These are phyloP conservation scores for Volucella inanis DNA, from an alignment of 2,888 invertebrate species.

Conservation along the genomic window DNA sequence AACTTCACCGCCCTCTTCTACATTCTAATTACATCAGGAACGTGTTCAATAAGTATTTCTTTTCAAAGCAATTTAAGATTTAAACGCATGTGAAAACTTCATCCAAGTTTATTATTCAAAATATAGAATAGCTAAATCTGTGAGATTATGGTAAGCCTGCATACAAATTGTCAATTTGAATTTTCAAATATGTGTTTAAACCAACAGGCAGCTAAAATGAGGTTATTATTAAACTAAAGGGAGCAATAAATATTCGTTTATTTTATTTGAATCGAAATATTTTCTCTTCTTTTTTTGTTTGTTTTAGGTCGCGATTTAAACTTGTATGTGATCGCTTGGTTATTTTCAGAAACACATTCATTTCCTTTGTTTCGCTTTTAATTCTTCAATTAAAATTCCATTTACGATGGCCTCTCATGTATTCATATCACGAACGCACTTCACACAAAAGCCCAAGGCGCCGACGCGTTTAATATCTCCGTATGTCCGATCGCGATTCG, in stretches of 20 bases:
- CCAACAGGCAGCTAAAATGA: neutral
- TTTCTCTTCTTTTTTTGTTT: too few species aligned
- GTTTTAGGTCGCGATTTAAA: neutral
- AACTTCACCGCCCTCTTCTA: too few species aligned
- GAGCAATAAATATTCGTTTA: conserved; percentile 5
- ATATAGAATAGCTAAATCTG: too few species aligned
- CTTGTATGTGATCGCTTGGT: conserved; percentile 45
- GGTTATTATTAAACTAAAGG: neutral
- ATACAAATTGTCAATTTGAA: too few species aligned
- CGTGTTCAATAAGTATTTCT: too few species aligned
- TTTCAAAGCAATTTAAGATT: too few species aligned
- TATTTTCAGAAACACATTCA: conserved; percentile 57
- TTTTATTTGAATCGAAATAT: neutral
- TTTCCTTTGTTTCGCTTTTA: conserved; percentile 66
- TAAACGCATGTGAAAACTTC: too few species aligned
- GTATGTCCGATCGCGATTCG: conserved; percentile 50
- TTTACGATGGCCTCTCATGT: conserved; percentile 59
- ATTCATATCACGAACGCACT: conserved; percentile 73
- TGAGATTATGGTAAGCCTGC: too few species aligned
- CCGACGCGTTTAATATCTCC: conserved; percentile 64
- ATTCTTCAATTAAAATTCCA: conserved; percentile 73
- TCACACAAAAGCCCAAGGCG: conserved; percentile 71
- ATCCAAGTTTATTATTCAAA: too few species aligned
- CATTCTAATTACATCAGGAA: too few species aligned
- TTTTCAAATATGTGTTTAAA: too few species aligned